phyloP scores from a whole-genome alignment of 2,113 vertebrate species.

The Pantherophis guttatus region DNA sequence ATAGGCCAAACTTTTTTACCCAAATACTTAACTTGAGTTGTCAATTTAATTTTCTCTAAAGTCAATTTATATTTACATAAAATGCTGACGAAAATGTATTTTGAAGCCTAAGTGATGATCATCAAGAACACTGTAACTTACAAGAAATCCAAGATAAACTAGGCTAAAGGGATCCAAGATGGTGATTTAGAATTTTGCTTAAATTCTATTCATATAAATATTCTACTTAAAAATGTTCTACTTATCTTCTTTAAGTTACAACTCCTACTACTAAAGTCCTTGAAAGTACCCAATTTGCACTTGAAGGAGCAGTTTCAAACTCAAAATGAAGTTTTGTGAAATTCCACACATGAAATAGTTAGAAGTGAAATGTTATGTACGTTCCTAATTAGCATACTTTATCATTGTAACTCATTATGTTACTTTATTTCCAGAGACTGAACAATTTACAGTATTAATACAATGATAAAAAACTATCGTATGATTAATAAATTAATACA shows the following conservation, averaged over 20 bases:
- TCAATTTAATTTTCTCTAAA: not conserved
- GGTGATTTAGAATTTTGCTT: not conserved
- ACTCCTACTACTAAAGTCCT: not conserved
- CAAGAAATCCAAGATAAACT: not conserved
- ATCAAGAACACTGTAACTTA: not conserved
- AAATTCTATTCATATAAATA: no score
- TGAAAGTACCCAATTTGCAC: no score
- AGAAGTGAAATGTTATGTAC: no score
- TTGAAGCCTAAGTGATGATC: not conserved
- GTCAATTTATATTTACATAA: not conserved
- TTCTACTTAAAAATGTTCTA: not conserved
- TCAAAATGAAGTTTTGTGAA: no score
- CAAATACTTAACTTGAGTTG: not conserved
- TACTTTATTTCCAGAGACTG: no score
- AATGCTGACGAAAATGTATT: not conserved
- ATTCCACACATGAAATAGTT: no score
- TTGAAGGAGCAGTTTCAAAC: no score
- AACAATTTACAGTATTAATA: no score
- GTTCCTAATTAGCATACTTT: no score
- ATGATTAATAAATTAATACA: no score
- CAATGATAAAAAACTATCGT: no score
- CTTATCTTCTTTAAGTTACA: not conserved
- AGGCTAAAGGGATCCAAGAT: not conserved
- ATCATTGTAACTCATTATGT: no score
- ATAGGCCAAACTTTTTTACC: not conserved